Conservation (phyloP, 2,113 vertebrate species). For the Heterotilapia buettikoferi region DNA sequence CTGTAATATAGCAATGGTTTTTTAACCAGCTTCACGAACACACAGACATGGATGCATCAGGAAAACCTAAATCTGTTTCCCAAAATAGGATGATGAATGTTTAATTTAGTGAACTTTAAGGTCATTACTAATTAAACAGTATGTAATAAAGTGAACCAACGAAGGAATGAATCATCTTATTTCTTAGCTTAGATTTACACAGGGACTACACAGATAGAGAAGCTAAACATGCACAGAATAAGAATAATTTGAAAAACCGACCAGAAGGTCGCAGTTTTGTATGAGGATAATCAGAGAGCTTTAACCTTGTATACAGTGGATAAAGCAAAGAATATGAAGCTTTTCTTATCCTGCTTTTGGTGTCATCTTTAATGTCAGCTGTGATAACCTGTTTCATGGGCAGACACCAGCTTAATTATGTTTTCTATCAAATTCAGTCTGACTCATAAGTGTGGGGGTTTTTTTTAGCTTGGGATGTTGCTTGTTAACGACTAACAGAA, state of each 20-base stretch:
- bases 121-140: not conserved
- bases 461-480: not conserved
- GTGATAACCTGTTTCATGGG: not conserved
- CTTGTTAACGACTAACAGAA: not conserved
- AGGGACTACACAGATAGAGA: rapidly evolving
- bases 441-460: not conserved
- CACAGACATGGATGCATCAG: not conserved
- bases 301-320: rapidly evolving
- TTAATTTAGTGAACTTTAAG: rapidly evolving
- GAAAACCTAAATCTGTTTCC: not conserved
- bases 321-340: not conserved
- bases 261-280: not conserved
- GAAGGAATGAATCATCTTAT: not conserved
- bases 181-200: not conserved
- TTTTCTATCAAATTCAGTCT: not conserved
- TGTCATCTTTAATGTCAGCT: not conserved
- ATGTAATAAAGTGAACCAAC: not conserved
- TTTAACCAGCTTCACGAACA: not conserved
- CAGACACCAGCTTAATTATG: not conserved
- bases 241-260: not conserved
- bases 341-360: not conserved
- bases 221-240: rapidly evolving
- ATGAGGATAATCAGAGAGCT: not conserved
- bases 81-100: not conserved
- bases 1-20: not conserved